phyloP scores from a whole-genome alignment of 2,113 vertebrate species.

The Scartelaos histophorus region DNA sequence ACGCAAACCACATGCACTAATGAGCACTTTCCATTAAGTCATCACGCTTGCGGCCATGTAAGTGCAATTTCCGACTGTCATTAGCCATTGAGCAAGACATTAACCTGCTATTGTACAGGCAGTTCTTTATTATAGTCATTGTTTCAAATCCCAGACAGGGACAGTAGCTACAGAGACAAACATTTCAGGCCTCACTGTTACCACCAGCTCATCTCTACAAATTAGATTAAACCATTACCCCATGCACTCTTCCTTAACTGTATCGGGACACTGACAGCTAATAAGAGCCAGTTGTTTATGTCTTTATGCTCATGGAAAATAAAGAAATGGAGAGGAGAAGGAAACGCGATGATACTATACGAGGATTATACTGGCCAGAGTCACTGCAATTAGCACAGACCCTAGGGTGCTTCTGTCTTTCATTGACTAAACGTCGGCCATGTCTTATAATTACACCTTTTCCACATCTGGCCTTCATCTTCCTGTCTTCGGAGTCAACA shows the following conservation, averaged over 20 bases:
- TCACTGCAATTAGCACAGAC: constrained; percentile 48
- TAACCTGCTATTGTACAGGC: neutral
- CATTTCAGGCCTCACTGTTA: constrained; percentile 11
- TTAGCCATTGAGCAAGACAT: neutral
- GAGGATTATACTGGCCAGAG: constrained; percentile 30
- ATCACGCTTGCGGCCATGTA: neutral
- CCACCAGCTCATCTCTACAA: constrained; percentile 37
- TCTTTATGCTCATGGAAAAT: constrained; percentile 37
- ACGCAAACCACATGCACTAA: neutral
- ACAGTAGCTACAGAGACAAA: constrained; percentile 24
- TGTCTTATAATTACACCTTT: constrained; percentile 43
- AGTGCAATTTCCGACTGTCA: neutral
- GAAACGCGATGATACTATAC: constrained; percentile 22
- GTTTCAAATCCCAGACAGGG: neutral
- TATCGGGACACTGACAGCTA: constrained; percentile 46
- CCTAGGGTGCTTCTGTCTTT: constrained; percentile 46
- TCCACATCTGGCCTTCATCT: constrained; percentile 49
- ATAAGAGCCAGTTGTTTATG: constrained; percentile 64
- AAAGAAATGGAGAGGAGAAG: constrained; percentile 24
- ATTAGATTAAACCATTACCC: constrained; percentile 62
- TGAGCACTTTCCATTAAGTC: neutral
- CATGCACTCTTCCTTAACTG: constrained; percentile 47
- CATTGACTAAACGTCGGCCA: constrained; percentile 17
- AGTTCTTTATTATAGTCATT: neutral
- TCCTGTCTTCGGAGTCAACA: constrained; percentile 33